Evolutionary conservation across 2,113 vertebrate genomes (phyloP).

Genomic region (Otis tarda): DNA sequence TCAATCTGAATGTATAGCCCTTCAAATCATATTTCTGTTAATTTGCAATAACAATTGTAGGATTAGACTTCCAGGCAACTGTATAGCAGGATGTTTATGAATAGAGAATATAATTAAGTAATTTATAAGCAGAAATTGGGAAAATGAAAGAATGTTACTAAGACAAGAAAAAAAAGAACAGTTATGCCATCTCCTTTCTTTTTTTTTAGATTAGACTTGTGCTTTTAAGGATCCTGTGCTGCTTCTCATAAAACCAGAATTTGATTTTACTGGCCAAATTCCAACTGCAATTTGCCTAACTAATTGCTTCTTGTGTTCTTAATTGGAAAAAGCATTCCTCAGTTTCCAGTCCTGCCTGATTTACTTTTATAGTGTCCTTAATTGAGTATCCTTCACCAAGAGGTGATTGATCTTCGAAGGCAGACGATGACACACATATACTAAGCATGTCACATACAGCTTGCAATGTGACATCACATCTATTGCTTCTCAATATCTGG

Average conservation of each 20-base stretch:
- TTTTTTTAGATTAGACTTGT: background rate
- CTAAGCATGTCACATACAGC: background rate
- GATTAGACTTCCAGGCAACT: conserved; percentile 11
- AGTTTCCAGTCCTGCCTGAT: background rate
- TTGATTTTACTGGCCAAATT: conserved; percentile 31
- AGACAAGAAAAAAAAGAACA: background rate
- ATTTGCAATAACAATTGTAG: background rate
- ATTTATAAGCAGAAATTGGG: conserved; percentile 29
- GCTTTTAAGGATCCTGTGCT: background rate
- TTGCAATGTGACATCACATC: background rate
- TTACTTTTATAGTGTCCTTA: background rate
- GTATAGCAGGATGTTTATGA: background rate
- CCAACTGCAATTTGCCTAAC: conserved; percentile 34
- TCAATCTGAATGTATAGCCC: background rate
- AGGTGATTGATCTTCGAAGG: background rate
- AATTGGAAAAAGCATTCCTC: conserved; percentile 5
- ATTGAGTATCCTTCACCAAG: background rate
- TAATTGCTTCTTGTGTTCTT: conserved; percentile 42
- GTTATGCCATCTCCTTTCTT: background rate
- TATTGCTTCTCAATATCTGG: background rate
- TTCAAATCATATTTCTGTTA: background rate
- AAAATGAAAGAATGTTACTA: background rate
- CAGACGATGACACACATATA: background rate
- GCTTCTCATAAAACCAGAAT: background rate
- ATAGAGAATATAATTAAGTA: conserved; percentile 18